A percentile compares a stretch with the other conserved stretches of the same genome.
Evolutionary conservation across 2,797 vertebrate genomes (phyloP).

Genomic region (Pantherophis vulpinus): DNA sequence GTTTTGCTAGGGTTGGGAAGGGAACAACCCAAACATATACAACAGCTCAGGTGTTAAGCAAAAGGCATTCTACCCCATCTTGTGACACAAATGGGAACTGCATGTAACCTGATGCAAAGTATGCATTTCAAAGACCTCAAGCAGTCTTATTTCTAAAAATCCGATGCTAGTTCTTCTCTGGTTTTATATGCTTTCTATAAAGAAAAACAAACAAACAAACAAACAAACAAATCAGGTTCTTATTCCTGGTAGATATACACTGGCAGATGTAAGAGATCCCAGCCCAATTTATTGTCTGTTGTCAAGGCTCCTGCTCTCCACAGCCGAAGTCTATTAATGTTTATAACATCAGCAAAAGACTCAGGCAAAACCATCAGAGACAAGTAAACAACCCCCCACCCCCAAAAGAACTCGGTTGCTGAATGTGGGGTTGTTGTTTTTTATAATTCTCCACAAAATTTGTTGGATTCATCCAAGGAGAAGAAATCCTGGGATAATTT

Average conservation of each 20-base stretch:
- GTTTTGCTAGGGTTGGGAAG: not conserved
- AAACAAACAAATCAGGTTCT: not conserved
- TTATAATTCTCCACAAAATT: not conserved
- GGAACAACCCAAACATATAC: not conserved
- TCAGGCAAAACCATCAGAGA: not conserved
- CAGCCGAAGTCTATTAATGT: not conserved
- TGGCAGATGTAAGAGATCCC: not conserved
- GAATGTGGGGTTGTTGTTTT: not conserved
- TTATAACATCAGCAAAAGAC: not conserved
- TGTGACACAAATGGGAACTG: conserved; percentile 38
- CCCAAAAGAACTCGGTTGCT: not conserved
- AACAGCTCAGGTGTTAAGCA: not conserved
- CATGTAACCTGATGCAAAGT: not conserved
- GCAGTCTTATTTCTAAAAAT: not conserved
- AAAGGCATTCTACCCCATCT: conserved; percentile 63
- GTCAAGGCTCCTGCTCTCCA: not conserved
- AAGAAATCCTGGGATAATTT: not conserved
- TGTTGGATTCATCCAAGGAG: not conserved
- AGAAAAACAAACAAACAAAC: too few relatives aligned
- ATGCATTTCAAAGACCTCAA: not conserved
- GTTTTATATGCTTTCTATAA: not conserved
- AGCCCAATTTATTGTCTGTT: not conserved
- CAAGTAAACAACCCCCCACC: not conserved
- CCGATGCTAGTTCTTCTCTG: not conserved
- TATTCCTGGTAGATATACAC: rapidly evolving